These are phyloP conservation scores for Fregetta grallaria DNA, from an alignment of 2,113 vertebrate species.

Conservation along the genomic window DNA sequence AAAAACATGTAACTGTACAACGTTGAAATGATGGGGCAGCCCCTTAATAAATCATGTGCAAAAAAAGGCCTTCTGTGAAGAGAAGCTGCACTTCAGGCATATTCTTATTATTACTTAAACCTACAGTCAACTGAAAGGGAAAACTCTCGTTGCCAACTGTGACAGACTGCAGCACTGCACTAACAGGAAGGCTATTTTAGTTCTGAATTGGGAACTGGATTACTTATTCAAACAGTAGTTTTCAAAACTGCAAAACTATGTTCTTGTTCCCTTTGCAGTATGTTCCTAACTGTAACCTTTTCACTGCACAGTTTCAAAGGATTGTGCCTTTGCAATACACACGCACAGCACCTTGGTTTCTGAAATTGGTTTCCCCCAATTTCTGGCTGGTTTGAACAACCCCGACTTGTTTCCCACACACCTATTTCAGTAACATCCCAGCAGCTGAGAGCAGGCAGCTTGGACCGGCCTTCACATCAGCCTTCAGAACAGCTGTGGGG, in stretches of 20 bases:
- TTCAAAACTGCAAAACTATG: constrained; percentile 17
- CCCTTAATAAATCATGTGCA: not conserved
- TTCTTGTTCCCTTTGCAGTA: constrained; percentile 14
- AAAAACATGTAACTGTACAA: not conserved
- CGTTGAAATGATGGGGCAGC: not conserved
- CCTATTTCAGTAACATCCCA: not conserved
- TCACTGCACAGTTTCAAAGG: not conserved
- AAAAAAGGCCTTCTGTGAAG: constrained; percentile 12
- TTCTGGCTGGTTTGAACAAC: not conserved
- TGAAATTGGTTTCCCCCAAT: not conserved
- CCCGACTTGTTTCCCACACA: not conserved
- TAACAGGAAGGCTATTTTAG: constrained; percentile 52
- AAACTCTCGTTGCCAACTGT: not conserved
- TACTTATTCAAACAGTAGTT: constrained; percentile 31
- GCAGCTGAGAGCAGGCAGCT: constrained; percentile 13
- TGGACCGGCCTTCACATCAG: not conserved
- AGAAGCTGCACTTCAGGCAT: not conserved
- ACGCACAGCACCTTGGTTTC: not conserved
- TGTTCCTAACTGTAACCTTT: not conserved
- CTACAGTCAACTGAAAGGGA: constrained; percentile 2
- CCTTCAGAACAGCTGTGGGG: not conserved
- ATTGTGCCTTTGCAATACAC: not conserved
- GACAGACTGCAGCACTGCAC: constrained; percentile 36
- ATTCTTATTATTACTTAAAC: constrained; percentile 8
- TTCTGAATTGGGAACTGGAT: constrained; percentile 27